These are phyloP conservation scores for Lophura nycthemera DNA, from an alignment of 2,113 vertebrate genomes.

Conservation along the genomic window DNA sequence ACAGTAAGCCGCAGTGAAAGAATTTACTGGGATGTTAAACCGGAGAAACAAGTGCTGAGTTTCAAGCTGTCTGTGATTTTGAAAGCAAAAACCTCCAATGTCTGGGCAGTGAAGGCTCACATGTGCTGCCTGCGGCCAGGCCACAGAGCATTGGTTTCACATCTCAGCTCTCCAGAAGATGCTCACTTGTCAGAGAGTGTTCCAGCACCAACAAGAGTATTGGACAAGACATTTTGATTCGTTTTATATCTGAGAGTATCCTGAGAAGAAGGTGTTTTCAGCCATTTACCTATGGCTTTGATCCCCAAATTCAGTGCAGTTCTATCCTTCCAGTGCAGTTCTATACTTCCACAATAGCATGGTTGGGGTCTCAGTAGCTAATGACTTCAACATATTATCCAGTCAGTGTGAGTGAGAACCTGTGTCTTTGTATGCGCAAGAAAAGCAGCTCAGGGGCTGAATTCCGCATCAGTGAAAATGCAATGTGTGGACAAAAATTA, in stretches of 20 bases:
- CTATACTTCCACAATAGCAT: not conserved
- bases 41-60: rapidly evolving
- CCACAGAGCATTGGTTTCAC: not conserved
- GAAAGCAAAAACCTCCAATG: not conserved
- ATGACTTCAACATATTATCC: not conserved
- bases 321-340: not conserved
- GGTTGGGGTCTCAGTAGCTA: not conserved
- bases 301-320: not conserved
- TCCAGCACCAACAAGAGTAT: rapidly evolving
- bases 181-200: not conserved
- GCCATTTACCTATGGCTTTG: not conserved
- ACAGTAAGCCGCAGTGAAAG: not conserved
- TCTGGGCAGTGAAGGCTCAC: not conserved
- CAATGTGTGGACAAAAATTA: not conserved
- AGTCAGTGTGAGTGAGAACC: not conserved
- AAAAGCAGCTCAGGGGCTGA: not conserved
- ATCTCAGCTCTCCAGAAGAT: not conserved
- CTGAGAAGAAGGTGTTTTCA: not conserved
- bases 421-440: not conserved
- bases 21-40: not conserved
- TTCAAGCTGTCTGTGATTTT: rapidly evolving
- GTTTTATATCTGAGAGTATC: not conserved
- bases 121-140: not conserved
- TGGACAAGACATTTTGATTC: not conserved
- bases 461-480: not conserved